phyloP scores from a whole-genome alignment of 1,140 invertebrate genomes.

The Bombus waltoni region DNA sequence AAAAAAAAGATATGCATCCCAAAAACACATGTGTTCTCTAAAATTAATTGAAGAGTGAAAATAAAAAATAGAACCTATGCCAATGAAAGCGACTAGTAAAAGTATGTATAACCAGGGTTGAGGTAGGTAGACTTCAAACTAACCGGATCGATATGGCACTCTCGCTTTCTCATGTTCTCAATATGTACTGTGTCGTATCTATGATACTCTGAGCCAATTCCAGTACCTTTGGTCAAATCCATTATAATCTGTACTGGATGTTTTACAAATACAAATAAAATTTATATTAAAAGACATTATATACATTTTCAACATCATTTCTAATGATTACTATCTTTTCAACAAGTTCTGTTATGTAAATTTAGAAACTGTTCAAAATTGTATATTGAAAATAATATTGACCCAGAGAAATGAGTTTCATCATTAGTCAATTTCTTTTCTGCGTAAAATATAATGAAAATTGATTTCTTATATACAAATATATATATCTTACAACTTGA shows the following conservation, averaged over 20 bases:
- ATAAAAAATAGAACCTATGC: slow-evolving; percentile 33
- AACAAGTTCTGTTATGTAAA: background rate
- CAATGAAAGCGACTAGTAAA: slow-evolving; percentile 33
- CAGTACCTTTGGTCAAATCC: background rate
- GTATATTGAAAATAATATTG: background rate
- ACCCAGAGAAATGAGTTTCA: background rate
- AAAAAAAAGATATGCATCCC: background rate
- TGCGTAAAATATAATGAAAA: background rate
- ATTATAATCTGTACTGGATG: background rate
- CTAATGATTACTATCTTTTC: background rate
- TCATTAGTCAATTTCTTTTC: background rate
- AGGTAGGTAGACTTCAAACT: slow-evolving; percentile 63
- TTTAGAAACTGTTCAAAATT: background rate
- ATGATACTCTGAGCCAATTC: background rate
- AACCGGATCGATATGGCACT: slow-evolving; percentile 71
- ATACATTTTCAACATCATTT: background rate
- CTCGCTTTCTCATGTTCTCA: slow-evolving; percentile 69
- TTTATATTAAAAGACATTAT: background rate
- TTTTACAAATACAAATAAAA: background rate
- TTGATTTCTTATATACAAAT: background rate
- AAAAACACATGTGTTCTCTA: background rate
- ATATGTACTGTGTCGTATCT: slow-evolving; percentile 28
- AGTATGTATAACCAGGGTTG: slow-evolving; percentile 49
- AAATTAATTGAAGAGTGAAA: background rate
- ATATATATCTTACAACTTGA: background rate